These are phyloP conservation scores for Melopsittacus undulatus DNA, from an alignment of 2,797 vertebrate genomes.

Conservation along the genomic window DNA sequence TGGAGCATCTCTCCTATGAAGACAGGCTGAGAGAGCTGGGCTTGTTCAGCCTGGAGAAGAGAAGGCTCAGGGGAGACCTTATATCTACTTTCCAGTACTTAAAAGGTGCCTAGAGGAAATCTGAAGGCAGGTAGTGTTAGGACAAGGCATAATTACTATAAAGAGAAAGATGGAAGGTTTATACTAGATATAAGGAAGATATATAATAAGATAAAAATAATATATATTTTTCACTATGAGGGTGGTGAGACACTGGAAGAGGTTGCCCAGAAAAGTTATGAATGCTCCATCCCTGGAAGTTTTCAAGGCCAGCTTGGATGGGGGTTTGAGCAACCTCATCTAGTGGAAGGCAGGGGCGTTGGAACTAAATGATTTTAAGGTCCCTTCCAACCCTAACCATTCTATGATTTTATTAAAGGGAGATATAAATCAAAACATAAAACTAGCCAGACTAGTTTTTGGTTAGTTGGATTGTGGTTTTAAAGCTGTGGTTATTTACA, in stretches of 20 bases:
- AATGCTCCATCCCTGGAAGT: neutral
- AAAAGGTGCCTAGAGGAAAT: neutral
- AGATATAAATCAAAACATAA: neutral
- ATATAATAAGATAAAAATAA: neutral
- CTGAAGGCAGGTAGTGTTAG: neutral
- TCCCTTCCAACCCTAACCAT: neutral
- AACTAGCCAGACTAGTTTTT: neutral
- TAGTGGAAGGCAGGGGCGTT: neutral
- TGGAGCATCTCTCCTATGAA: neutral
- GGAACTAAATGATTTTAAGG: neutral
- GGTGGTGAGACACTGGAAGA: neutral
- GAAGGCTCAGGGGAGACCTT: neutral
- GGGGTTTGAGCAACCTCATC: neutral
- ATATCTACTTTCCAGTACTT: neutral
- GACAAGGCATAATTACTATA: neutral
- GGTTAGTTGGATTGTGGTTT: neutral
- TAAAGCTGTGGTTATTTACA: neutral
- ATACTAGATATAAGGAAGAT: neutral
- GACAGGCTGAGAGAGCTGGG: neutral
- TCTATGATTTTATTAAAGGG: neutral
- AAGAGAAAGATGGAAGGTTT: neutral
- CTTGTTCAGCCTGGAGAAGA: neutral
- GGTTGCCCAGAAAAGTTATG: neutral
- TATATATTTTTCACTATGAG: neutral
- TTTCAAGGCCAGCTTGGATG: neutral